Percentiles rank a stretch among this genome's conserved stretches.
These are phyloP conservation scores for Ahaetulla prasina DNA, from an alignment of 2,113 vertebrate genomes.

Conservation along the genomic window DNA sequence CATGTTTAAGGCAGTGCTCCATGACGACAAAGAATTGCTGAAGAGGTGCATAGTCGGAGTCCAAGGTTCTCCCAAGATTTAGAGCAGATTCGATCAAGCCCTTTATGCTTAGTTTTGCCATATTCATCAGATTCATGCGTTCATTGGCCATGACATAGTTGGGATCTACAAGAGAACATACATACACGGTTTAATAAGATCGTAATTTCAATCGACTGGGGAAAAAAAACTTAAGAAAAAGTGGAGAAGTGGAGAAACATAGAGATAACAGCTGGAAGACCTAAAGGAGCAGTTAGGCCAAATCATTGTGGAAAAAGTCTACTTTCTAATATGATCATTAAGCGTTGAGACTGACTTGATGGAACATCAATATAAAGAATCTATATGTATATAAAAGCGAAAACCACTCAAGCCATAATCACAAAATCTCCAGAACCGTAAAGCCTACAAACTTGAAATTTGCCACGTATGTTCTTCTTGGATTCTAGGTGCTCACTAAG, in stretches of 20 bases:
- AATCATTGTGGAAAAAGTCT: not conserved
- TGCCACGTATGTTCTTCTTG: no score
- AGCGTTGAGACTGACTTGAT: not conserved
- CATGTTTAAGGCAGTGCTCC: conserved; percentile 97
- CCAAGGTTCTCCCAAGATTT: conserved; percentile 91
- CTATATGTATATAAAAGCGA: no score
- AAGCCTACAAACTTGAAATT: no score
- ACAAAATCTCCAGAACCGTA: no score
- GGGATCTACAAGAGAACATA: conserved; percentile 74
- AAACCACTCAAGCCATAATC: no score
- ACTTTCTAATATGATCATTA: not conserved
- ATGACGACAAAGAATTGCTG: conserved; percentile 99
- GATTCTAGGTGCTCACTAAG: no score
- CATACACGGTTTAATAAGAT: not conserved
- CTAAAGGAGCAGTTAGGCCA: not conserved
- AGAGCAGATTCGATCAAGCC: conserved; percentile 94
- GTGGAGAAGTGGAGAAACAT: no score
- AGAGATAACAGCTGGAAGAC: not conserved
- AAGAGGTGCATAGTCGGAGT: conserved; percentile 95
- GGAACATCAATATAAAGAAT: not conserved
- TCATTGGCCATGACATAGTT: conserved; percentile 98
- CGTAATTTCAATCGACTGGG: not conserved
- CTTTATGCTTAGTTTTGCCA: conserved; percentile 98
- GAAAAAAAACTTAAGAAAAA: not conserved
- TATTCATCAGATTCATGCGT: conserved; percentile 98